These are phyloP conservation scores for Pagetopsis macropterus DNA, from an alignment of 2,797 vertebrate species.

Conservation along the genomic window DNA sequence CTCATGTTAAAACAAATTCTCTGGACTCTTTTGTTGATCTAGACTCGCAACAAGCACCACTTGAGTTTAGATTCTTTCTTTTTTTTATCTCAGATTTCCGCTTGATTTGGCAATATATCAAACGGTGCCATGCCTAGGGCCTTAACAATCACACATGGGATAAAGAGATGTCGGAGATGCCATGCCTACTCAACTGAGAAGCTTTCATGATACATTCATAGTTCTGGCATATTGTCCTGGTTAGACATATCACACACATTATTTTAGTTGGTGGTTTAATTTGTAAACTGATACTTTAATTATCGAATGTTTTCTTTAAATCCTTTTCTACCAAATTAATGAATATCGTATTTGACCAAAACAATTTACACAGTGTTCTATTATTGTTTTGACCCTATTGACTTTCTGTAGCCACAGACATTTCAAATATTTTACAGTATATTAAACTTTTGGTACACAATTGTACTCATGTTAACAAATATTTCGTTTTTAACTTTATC, in stretches of 20 bases:
- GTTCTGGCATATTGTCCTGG: background rate
- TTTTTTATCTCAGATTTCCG: background rate
- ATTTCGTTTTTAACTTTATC: no score
- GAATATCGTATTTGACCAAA: background rate
- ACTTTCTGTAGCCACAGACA: background rate
- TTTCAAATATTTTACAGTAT: background rate
- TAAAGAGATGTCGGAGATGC: slow-evolving; percentile 14
- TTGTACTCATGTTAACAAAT: no score
- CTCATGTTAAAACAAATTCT: no score
- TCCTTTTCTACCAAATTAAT: background rate
- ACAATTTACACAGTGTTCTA: no score
- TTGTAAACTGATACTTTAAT: background rate
- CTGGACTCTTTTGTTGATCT: background rate
- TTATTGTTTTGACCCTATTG: background rate
- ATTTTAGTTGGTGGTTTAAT: background rate
- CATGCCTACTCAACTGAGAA: slow-evolving; percentile 9
- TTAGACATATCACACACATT: background rate
- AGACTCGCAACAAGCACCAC: background rate
- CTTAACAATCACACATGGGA: slow-evolving; percentile 21
- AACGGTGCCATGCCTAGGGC: slow-evolving; percentile 21
- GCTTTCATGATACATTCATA: background rate
- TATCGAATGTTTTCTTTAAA: background rate
- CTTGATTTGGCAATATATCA: slow-evolving; percentile 20
- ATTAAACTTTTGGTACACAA: background rate
- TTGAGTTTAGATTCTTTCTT: background rate